Base-by-base conservation (phyloP, 2,888 invertebrate genomes). In the Aphrophora alni region DNA sequence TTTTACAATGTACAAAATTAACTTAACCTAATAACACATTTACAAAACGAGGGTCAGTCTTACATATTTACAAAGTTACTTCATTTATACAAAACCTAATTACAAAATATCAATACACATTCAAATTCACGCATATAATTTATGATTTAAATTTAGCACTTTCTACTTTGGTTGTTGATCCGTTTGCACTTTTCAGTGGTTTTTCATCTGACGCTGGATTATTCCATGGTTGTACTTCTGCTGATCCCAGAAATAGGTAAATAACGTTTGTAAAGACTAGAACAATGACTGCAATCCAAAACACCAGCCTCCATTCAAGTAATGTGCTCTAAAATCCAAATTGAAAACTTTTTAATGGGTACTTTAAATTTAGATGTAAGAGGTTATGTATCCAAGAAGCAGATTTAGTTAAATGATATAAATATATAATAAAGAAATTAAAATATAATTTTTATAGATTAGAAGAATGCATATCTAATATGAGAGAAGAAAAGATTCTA, bases 251-350 rank as follows among this genome's bases (percentile, higher is more conserved):
- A 33, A 84, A 1, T 93, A 93, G 85, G 87, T 94, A 96, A 14
- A 95, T 86, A 0, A 93, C 59, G 86, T 94, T 94, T 1, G 95
- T 93, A 0, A 91, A 81, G 0, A 92, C 88, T 80, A 95, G 91
- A 4, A 95, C 91, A 0, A 86, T 92, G 1, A 95, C 90, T n/a
- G 95, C 92, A 69, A 95, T 93, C 94, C 95, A 95, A 87, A 96
- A 95, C 0, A 95, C 95, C 0, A 91, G 85, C 17, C 93, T 90
- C 96, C 96, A 96, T 89, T 95, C 92, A 25, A 88, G 87, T 12
- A 93, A 85, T 83, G 84, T 83, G 76, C 84, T 84, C 85, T 85
- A 75, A n/a, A 84, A 81, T 44, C 12, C 12, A 17, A 44, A 17
- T 59, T 59, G 59, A 2, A 21, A 59, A 33, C 4, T 33, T n/a